A percentile compares a stretch with the other conserved stretches of the same genome.
phyloP scores from a whole-genome alignment of 1,140 invertebrate species.

The Goniozus legneri region DNA sequence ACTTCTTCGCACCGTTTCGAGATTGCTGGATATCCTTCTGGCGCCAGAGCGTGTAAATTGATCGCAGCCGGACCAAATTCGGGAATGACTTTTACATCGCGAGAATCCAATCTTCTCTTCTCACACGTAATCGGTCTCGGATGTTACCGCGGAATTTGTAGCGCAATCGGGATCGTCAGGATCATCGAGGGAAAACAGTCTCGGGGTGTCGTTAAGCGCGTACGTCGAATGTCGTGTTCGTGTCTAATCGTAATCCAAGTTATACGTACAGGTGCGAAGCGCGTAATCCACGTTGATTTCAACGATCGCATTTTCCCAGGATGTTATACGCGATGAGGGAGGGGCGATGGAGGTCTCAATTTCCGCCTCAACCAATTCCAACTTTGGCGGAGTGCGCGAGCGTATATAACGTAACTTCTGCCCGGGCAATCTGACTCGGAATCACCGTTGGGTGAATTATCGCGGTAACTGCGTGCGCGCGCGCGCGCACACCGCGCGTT shows the following conservation, averaged over 20 bases:
- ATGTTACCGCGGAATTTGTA: too few relatives aligned
- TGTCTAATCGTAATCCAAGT: neutral
- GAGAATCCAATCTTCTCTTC: too few relatives aligned
- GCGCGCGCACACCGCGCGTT: too few relatives aligned
- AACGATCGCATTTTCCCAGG: slow-evolving; percentile 17
- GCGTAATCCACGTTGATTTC: slow-evolving; percentile 26
- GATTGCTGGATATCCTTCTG: slow-evolving; percentile 1
- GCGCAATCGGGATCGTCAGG: too few relatives aligned
- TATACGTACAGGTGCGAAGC: slow-evolving; percentile 26
- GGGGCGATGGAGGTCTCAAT: slow-evolving; percentile 29
- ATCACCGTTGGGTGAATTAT: slow-evolving; percentile 53
- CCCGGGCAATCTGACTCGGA: slow-evolving; percentile 48
- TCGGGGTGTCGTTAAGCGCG: neutral
- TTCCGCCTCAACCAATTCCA: slow-evolving; percentile 50
- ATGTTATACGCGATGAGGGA: slow-evolving; percentile 12
- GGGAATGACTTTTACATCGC: neutral
- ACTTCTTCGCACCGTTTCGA: slow-evolving; percentile 5
- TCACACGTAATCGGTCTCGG: too few relatives aligned
- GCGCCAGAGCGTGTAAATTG: neutral
- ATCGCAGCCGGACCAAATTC: neutral
- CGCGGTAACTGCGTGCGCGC: slow-evolving; percentile 49
- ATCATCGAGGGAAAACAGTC: neutral
- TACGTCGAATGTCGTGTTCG: neutral
- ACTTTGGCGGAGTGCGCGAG: slow-evolving; percentile 38
- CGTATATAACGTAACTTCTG: slow-evolving; percentile 45